Evolutionary conservation across 2,113 vertebrate genomes (phyloP).

Genomic region (Alligator sinensis): DNA sequence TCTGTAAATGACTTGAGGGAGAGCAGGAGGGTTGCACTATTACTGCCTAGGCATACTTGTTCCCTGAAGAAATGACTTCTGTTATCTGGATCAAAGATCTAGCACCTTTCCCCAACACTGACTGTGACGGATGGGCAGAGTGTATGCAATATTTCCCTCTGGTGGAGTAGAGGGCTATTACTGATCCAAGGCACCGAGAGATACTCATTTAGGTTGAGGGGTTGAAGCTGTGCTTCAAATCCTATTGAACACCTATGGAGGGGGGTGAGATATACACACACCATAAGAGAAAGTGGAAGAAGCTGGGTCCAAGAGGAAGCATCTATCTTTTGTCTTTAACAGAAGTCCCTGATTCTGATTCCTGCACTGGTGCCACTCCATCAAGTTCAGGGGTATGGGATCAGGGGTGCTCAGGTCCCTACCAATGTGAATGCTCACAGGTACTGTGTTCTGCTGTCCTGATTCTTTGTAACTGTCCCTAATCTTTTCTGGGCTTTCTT

Average conservation of each 20-base stretch:
- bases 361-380: not conserved
- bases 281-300: not conserved
- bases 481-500: not conserved
- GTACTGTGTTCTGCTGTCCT: accelerated
- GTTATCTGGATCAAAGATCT: not conserved
- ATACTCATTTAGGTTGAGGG: not conserved
- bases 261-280: not conserved
- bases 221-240: not conserved
- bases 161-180: no score
- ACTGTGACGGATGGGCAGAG: not conserved
- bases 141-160: not conserved
- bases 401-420: not conserved
- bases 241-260: not conserved
- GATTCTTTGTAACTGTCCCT: not conserved
- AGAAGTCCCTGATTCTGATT: not conserved
- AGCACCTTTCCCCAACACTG: not conserved
- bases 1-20: not conserved
- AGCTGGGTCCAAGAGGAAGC: not conserved
- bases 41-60: not conserved
- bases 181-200: not conserved
- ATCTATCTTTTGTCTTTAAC: not conserved
- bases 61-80: not conserved
- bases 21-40: not conserved
- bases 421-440: not conserved
- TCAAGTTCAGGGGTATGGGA: not conserved